Conservation (phyloP, 2,113 vertebrate species). For the Sigmodon hispidus region DNA sequence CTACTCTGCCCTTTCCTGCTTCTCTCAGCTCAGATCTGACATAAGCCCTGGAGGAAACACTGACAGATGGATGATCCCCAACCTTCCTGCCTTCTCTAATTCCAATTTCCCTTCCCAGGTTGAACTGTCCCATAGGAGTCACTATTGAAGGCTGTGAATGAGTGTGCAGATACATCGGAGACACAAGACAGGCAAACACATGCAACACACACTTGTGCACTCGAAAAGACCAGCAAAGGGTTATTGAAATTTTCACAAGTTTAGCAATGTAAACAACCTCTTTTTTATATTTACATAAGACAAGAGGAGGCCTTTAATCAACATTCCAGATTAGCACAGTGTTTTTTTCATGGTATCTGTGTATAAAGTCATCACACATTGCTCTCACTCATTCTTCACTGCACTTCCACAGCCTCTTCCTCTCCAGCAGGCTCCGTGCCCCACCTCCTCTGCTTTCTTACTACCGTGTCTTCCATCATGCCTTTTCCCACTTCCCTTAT, state of each 20-base stretch:
- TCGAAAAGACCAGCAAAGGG: not conserved
- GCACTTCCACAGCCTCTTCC: no score
- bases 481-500: not conserved
- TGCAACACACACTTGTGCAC: accelerated
- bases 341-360: not conserved
- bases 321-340: not conserved
- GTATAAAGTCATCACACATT: not conserved
- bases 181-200: not conserved
- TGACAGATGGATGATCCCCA: not conserved
- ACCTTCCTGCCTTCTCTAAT: not conserved
- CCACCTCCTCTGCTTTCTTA: not conserved
- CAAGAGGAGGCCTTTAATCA: not conserved
- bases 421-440: not conserved
- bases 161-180: not conserved
- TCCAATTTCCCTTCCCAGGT: not conserved
- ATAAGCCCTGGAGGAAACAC: not conserved
- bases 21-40: not conserved
- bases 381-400: not conserved
- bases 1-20: not conserved
- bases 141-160: not conserved
- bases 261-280: not conserved
- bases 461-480: not conserved
- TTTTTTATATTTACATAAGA: not conserved
- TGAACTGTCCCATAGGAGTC: not conserved
- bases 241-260: not conserved